phyloP scores from a whole-genome alignment of 2,888 invertebrate species.

The Leucozona laternaria region DNA sequence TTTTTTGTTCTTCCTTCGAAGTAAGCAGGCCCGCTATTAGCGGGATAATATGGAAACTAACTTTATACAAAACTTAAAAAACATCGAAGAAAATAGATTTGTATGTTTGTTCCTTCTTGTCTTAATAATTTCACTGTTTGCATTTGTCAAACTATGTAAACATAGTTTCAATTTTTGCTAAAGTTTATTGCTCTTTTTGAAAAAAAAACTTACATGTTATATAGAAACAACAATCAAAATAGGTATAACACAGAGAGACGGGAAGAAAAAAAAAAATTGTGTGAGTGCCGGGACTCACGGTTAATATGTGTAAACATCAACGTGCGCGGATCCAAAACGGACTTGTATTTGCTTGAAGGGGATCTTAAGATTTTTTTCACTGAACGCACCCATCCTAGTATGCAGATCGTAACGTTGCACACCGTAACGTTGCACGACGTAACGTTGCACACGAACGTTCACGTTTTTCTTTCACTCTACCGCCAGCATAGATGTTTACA shows the following conservation, averaged over 20 bases:
- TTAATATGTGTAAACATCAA: too few species aligned
- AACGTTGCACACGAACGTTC: too few species aligned
- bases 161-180: not conserved
- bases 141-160: not conserved
- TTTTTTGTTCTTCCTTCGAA: not conserved
- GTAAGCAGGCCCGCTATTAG: not conserved
- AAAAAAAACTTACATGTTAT: not conserved
- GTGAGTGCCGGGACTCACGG: too few species aligned
- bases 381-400: too few species aligned
- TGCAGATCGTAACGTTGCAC: too few species aligned
- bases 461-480: too few species aligned
- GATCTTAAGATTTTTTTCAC: too few species aligned
- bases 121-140: not conserved
- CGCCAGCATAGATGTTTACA: too few species aligned
- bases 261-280: not conserved
- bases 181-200: not conserved
- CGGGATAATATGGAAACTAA: not conserved
- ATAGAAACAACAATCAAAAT: not conserved
- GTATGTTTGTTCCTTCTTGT: not conserved
- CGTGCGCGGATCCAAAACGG: too few species aligned
- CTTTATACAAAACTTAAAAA: not conserved
- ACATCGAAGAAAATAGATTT: not conserved
- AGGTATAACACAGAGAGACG: not conserved
- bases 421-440: too few species aligned
- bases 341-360: too few species aligned